Conservation (phyloP, 2,888 invertebrate species). For the Drosophila pegasa region DNA sequence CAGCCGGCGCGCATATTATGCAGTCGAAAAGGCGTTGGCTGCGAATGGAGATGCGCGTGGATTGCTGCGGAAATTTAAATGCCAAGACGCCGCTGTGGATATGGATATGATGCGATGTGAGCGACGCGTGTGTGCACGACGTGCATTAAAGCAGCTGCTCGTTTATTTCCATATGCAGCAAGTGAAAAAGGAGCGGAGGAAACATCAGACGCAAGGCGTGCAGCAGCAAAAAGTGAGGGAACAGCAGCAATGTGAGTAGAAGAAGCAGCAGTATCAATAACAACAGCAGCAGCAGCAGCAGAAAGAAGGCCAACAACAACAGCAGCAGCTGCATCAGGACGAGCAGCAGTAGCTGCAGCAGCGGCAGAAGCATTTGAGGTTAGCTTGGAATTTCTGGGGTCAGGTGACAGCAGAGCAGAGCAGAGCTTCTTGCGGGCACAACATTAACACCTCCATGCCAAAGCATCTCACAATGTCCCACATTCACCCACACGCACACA, state of each 20-base stretch:
- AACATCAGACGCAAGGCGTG: conserved; percentile 8
- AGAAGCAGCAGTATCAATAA: too few species aligned
- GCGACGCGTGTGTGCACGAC: conserved; percentile 38
- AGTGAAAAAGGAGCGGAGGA: neutral
- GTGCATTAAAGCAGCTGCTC: conserved; percentile 30
- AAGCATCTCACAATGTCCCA: conserved; percentile 26
- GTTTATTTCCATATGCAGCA: conserved; percentile 34
- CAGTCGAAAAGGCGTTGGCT: neutral
- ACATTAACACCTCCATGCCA: conserved; percentile 66
- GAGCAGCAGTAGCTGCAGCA: neutral
- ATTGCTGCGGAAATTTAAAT: conserved; percentile 69
- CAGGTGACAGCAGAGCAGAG: conserved; percentile 50
- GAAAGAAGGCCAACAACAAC: neutral
- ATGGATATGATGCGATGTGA: conserved; percentile 29
- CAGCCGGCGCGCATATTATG: conserved; percentile 3
- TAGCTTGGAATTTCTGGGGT: conserved; percentile 44
- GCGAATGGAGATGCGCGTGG: neutral
- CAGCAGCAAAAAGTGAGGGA: neutral
- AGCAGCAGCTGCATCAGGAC: neutral
- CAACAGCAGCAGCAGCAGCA: too few species aligned
- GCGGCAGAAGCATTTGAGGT: neutral
- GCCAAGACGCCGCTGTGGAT: conserved; percentile 58
- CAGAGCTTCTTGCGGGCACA: conserved; percentile 44
- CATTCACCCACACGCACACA: neutral
- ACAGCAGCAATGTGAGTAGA: too few species aligned